These are phyloP conservation scores for Orchesella flavescens DNA, from an alignment of 2,888 invertebrate species.

Conservation along the genomic window DNA sequence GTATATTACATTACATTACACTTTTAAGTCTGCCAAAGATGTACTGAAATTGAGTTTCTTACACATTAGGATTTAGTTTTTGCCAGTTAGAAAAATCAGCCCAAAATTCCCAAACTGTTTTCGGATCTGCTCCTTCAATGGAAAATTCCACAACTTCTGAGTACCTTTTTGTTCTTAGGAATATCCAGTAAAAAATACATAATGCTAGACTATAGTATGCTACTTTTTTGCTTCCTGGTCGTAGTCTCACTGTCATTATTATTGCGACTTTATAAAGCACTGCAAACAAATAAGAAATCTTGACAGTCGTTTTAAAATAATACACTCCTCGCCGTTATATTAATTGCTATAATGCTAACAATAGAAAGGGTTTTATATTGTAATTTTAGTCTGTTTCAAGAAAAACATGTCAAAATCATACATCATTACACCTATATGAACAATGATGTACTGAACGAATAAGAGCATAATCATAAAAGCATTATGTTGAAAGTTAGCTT, in stretches of 20 bases:
- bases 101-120: conserved; percentile 83
- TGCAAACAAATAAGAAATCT: background rate
- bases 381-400: too few species aligned
- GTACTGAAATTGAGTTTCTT: too few species aligned
- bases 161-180: conserved; percentile 59
- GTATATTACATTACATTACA: too few species aligned
- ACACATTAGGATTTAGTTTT: conserved; percentile 83
- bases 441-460: too few species aligned
- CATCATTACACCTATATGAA: too few species aligned
- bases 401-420: too few species aligned
- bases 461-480: too few species aligned
- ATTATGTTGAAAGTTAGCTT: too few species aligned
- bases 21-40: too few species aligned
- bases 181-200: conserved; percentile 62
- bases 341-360: too few species aligned
- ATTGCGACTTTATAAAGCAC: background rate
- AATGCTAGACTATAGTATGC: background rate
- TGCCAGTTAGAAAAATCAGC: conserved; percentile 85
- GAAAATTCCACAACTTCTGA: conserved; percentile 74
- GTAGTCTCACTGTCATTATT: conserved; percentile 56
- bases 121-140: conserved; percentile 78
- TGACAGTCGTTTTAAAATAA: background rate
- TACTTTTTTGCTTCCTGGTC: conserved; percentile 51
- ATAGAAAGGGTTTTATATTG: too few species aligned
- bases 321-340: too few species aligned